These are phyloP conservation scores for Megastigmus dorsalis DNA, from an alignment of 2,888 invertebrate species.

Conservation along the genomic window DNA sequence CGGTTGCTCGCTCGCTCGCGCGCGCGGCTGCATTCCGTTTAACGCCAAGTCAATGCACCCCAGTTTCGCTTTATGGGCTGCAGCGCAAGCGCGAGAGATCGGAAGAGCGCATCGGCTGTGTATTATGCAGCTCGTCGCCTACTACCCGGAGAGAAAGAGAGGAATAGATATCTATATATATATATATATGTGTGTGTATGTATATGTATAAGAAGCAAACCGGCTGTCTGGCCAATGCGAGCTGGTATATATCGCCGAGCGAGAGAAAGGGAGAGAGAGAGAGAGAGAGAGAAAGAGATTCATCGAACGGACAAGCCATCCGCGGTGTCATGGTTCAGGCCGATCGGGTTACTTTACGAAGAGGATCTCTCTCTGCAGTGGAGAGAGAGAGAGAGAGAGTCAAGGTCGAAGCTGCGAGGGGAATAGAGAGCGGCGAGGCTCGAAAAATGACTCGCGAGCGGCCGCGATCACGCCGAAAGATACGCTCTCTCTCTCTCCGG, in stretches of 20 bases:
- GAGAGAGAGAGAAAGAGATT: not conserved
- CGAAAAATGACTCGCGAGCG: slow-evolving; percentile 43
- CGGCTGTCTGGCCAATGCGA: too few species aligned
- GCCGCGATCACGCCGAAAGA: slow-evolving; percentile 32
- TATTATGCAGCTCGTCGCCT: too few species aligned
- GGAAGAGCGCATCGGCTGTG: too few species aligned
- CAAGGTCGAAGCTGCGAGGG: slow-evolving; percentile 43
- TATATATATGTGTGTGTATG: not conserved
- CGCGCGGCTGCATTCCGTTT: too few species aligned
- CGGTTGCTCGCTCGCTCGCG: too few species aligned
- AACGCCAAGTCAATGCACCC: too few species aligned
- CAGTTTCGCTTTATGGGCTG: too few species aligned
- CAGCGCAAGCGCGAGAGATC: too few species aligned
- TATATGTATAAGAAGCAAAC: too few species aligned
- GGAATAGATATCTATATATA: not conserved
- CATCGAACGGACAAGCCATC: slow-evolving; percentile 18
- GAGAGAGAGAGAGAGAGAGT: slow-evolving; percentile 8
- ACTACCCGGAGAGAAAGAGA: too few species aligned
- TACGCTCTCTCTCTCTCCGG: slow-evolving; percentile 16
- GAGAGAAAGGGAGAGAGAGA: not conserved
- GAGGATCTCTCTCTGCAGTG: not conserved
- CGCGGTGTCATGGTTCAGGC: slow-evolving; percentile 14
- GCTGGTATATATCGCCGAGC: too few species aligned
- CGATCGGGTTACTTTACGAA: slow-evolving; percentile 35
- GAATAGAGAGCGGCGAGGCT: not conserved